Percentiles rank a stretch among this genome's conserved stretches.
phyloP scores from a whole-genome alignment of 2,888 invertebrate species.

The Tribolium freemani region DNA sequence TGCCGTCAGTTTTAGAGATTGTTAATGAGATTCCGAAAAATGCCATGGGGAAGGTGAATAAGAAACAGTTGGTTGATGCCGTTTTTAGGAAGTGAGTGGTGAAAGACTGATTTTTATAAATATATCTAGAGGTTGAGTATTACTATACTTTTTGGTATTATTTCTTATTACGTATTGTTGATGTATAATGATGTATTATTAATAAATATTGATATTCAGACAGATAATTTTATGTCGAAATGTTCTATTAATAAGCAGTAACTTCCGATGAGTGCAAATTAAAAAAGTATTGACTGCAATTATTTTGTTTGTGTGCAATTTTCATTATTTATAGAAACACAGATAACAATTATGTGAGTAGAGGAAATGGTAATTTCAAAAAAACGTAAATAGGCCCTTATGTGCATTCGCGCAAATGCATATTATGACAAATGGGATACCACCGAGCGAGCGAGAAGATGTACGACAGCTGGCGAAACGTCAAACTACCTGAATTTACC shows the following conservation, averaged over 20 bases:
- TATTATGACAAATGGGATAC: neutral
- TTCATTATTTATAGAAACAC: too few species aligned
- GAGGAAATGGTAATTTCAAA: too few species aligned
- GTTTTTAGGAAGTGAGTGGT: conserved; percentile 43
- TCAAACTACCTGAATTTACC: neutral
- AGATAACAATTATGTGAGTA: too few species aligned
- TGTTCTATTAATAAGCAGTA: too few species aligned
- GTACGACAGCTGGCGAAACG: neutral
- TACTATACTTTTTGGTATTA: conserved; percentile 15
- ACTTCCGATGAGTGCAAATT: too few species aligned
- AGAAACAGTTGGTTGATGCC: conserved; percentile 69
- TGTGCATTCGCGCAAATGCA: neutral
- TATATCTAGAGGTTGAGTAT: conserved; percentile 9
- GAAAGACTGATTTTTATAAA: neutral
- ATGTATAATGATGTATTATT: neutral
- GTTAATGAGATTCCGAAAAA: conserved; percentile 83
- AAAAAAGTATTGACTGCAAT: too few species aligned
- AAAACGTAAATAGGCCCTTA: neutral
- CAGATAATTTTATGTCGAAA: too few species aligned
- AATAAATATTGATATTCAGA: neutral
- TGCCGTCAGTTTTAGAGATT: conserved; percentile 75
- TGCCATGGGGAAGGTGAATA: conserved; percentile 90
- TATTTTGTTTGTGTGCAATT: too few species aligned
- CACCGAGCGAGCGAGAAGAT: neutral
- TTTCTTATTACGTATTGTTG: conserved; percentile 1